Evolutionary conservation across 2,113 vertebrate genomes (phyloP).

Genomic region (Brevimyrus niger): DNA sequence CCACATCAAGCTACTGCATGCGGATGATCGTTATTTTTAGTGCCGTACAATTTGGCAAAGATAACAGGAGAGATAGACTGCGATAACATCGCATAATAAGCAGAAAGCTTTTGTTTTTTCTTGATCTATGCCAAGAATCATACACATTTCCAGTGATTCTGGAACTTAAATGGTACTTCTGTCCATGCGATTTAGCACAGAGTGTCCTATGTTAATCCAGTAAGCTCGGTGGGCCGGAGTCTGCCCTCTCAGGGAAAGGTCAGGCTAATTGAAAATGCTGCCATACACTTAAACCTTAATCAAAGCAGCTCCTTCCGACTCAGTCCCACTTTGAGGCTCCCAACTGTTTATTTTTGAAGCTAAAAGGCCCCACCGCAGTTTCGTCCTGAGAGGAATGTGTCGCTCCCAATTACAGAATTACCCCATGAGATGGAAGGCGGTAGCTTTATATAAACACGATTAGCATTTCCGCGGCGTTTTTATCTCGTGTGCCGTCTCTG

Average conservation of each 20-base stretch:
- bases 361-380: neutral
- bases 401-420: neutral
- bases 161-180: neutral
- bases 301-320: neutral
- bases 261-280: neutral
- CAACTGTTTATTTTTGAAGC: constrained; percentile 12
- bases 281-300: neutral
- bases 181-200: neutral
- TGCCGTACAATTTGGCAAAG: neutral
- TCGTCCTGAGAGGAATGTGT: neutral
- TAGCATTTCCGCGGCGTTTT: neutral
- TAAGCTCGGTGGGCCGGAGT: neutral
- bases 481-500: neutral
- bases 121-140: neutral
- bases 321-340: constrained; percentile 7
- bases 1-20: neutral
- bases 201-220: neutral
- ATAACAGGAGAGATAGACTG: neutral
- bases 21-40: neutral
- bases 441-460: neutral
- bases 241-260: neutral
- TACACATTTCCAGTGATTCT: neutral
- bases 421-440: neutral
- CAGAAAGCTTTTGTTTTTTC: neutral
- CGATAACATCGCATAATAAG: neutral